These are phyloP conservation scores for Eutrigla gurnardus DNA, from an alignment of 2,797 vertebrate genomes.

Conservation along the genomic window DNA sequence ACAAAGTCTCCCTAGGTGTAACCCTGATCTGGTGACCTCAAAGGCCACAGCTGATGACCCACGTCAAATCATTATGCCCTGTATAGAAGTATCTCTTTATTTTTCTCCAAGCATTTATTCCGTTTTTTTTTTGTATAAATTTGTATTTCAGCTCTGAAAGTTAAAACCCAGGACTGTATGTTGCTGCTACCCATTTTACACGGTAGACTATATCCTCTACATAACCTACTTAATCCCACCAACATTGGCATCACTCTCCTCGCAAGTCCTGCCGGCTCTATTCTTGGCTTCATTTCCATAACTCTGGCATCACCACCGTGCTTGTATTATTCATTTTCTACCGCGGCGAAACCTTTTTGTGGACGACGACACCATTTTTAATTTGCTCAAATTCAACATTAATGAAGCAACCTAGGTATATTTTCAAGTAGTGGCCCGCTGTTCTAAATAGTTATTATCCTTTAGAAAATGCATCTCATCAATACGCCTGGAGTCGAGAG, in stretches of 20 bases:
- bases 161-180: no score
- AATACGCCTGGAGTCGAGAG: background rate
- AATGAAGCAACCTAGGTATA: slow-evolving; percentile 3
- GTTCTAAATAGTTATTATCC: background rate
- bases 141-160: no score
- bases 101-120: background rate
- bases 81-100: background rate
- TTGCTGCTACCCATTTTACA: no score
- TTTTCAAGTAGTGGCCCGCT: background rate
- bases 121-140: background rate
- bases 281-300: slow-evolving; percentile 10
- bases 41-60: background rate
- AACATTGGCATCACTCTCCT: no score
- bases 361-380: slow-evolving; percentile 6
- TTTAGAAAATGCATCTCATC: background rate
- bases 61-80: background rate
- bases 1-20: no score
- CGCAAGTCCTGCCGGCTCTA: background rate
- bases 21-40: background rate
- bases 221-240: no score
- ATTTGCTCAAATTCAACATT: slow-evolving; percentile 16
- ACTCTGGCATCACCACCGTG: background rate
- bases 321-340: background rate
- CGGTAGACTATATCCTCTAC: no score
- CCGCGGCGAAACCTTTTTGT: background rate